Conservation (phyloP, 1,140 invertebrate species). For the Pseudomyrmex gracilis region DNA sequence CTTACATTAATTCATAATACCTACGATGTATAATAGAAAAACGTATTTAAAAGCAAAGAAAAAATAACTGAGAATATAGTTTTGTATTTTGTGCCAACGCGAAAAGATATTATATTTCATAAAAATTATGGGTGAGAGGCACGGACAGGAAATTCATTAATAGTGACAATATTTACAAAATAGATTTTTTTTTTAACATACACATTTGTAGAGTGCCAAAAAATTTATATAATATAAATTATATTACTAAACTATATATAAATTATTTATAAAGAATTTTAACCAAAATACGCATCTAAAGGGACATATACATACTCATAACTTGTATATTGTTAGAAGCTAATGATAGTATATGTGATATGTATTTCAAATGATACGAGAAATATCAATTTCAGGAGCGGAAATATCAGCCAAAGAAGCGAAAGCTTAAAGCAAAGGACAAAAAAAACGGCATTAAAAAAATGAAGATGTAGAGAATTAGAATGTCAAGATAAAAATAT, state of each 20-base stretch:
- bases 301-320: constrained; percentile 56
- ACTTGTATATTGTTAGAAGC: constrained; percentile 61
- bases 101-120: constrained; percentile 8
- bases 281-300: not conserved
- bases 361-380: constrained; percentile 71
- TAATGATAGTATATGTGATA: not conserved
- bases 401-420: constrained; percentile 81
- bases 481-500: constrained; percentile 59
- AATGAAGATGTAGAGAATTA: constrained; percentile 84
- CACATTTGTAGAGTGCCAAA: constrained; percentile 41
- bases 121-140: constrained; percentile 9
- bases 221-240: not conserved
- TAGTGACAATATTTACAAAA: not conserved
- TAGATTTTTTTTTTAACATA: not conserved
- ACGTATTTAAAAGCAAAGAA: not conserved
- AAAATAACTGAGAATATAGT: not conserved
- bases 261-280: constrained; percentile 9
- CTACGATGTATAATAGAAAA: constrained; percentile 12
- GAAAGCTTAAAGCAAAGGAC: constrained; percentile 83
- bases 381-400: constrained; percentile 84
- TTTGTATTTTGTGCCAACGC: constrained; percentile 29
- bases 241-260: not conserved
- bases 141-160: not conserved
- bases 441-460: constrained; percentile 86
- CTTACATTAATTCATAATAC: not conserved